Evolutionary conservation across 53 echinoderm and acorn worm genomes (phyloP).

Genomic region (Patiria pectinifera): DNA sequence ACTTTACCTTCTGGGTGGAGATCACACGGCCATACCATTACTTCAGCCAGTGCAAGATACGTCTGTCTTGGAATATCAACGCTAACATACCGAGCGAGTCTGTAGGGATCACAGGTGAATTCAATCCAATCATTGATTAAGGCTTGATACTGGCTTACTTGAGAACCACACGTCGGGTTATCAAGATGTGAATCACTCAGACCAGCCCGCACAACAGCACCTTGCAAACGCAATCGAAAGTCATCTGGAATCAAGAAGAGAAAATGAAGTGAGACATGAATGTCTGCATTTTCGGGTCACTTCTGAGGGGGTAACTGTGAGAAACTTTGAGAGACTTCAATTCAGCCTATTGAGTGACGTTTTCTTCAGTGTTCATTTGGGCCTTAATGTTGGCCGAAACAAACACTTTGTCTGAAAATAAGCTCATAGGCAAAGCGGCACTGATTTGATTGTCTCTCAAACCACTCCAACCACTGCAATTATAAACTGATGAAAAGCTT

Average conservation of each 20-base stretch:
- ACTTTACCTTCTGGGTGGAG: background rate
- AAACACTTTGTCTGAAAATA: no score
- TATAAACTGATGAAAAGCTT: background rate
- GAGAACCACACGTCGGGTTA: background rate
- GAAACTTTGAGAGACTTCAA: no score
- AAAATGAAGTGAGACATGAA: background rate
- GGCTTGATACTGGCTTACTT: background rate
- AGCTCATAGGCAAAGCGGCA: no score
- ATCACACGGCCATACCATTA: background rate
- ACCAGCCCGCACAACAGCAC: background rate
- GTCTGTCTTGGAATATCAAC: background rate
- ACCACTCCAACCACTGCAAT: no score
- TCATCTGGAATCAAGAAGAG: background rate
- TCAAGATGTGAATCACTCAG: background rate
- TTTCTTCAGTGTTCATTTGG: no score
- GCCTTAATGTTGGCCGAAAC: no score
- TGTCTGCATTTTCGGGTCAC: no score
- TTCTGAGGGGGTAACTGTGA: no score
- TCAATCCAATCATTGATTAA: constrained; percentile 28
- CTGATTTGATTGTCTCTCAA: no score
- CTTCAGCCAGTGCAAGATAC: background rate
- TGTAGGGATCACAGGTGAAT: background rate
- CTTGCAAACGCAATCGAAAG: background rate
- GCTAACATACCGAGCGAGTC: background rate
- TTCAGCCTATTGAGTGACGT: no score